These are phyloP conservation scores for Synergus umbraculus DNA, from an alignment of 2,888 invertebrate species.

Conservation along the genomic window DNA sequence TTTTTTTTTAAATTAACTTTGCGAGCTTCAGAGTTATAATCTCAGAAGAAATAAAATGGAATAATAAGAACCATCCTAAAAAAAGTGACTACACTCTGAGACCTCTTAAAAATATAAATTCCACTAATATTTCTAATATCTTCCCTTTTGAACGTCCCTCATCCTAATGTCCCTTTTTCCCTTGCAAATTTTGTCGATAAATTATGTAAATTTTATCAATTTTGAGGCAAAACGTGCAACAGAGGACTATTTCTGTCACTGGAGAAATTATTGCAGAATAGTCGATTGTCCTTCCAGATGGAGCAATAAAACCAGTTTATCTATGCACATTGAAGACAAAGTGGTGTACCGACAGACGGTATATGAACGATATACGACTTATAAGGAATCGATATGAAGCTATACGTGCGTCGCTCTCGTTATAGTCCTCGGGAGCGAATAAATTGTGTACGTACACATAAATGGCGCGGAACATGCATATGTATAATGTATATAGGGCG, in stretches of 20 bases:
- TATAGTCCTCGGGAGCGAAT: slow-evolving; percentile 14
- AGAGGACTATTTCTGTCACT: slow-evolving; percentile 14
- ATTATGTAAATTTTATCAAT: neutral
- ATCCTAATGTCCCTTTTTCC: neutral
- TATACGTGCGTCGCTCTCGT: slow-evolving; percentile 5
- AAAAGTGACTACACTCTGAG: too few species aligned
- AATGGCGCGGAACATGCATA: slow-evolving; percentile 32
- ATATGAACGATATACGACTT: neutral
- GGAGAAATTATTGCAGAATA: slow-evolving; percentile 15
- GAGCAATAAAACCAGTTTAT: slow-evolving; percentile 30
- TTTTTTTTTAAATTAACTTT: too few species aligned
- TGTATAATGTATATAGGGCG: slow-evolving; percentile 14
- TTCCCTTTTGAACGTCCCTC: too few species aligned
- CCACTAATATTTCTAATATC: too few species aligned
- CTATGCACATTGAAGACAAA: slow-evolving; percentile 34
- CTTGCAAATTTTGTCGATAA: neutral
- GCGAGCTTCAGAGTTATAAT: too few species aligned
- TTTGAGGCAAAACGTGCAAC: neutral
- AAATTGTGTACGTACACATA: slow-evolving; percentile 19
- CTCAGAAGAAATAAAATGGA: too few species aligned
- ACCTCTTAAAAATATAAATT: too few species aligned
- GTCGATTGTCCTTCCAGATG: neutral
- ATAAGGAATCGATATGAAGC: slow-evolving; percentile 8
- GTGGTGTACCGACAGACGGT: neutral
- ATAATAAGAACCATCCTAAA: too few species aligned